phyloP scores from a whole-genome alignment of 2,888 invertebrate species.

The Callyntrura guangdongensis region DNA sequence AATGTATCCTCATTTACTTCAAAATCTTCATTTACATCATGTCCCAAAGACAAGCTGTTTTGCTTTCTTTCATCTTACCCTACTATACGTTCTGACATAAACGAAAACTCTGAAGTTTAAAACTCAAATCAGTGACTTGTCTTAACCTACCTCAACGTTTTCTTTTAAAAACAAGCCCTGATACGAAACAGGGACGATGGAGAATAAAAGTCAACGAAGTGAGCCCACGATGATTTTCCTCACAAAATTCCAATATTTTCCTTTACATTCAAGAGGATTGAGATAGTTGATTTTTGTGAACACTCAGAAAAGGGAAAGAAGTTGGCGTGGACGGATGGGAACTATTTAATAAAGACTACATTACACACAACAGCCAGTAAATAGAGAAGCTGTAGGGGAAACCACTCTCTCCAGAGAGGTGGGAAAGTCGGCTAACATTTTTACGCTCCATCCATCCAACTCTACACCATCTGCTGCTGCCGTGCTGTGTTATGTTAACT shows the following conservation, averaged over 20 bases:
- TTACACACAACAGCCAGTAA: slow-evolving; percentile 61
- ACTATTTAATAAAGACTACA: slow-evolving; percentile 17
- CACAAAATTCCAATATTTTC: slow-evolving; percentile 15
- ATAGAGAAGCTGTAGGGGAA: slow-evolving; percentile 74
- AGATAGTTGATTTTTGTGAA: neutral
- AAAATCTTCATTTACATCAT: too few relatives aligned
- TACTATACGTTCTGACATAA: too few relatives aligned
- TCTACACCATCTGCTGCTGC: slow-evolving; percentile 74
- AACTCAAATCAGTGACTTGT: too few relatives aligned
- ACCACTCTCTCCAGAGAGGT: slow-evolving; percentile 79
- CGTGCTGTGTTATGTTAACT: too few relatives aligned
- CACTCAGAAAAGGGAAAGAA: slow-evolving; percentile 53
- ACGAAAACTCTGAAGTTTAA: too few relatives aligned
- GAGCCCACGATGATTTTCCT: neutral
- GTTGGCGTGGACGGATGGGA: slow-evolving; percentile 77
- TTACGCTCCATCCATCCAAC: slow-evolving; percentile 73
- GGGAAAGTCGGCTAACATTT: slow-evolving; percentile 79
- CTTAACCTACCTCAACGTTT: too few relatives aligned
- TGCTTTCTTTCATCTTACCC: too few relatives aligned
- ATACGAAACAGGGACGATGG: too few relatives aligned
- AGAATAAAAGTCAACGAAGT: too few relatives aligned
- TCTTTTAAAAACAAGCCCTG: too few relatives aligned
- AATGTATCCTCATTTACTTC: too few relatives aligned
- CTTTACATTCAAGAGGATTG: neutral
- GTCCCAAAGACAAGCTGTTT: too few relatives aligned